phyloP scores from a whole-genome alignment of 2,113 vertebrate genomes.

The Mormyrus lacerda region DNA sequence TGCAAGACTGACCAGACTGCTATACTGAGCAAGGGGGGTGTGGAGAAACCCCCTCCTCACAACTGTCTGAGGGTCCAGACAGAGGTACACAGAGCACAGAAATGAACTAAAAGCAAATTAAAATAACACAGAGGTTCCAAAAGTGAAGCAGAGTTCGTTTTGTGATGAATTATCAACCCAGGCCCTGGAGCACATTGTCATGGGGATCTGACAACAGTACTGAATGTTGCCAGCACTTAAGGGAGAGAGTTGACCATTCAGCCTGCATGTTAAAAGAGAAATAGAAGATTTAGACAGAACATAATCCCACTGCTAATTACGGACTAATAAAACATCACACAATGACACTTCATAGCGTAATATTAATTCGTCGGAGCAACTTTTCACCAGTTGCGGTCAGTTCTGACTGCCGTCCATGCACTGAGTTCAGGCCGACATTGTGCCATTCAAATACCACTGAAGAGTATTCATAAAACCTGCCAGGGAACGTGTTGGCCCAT shows the following conservation, averaged over 20 bases:
- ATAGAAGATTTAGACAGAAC: background rate
- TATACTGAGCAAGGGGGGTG: background rate
- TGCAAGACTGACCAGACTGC: background rate
- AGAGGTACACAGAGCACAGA: background rate
- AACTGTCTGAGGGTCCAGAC: constrained; percentile 7
- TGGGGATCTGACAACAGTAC: background rate
- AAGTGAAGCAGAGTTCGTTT: background rate
- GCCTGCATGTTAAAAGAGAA: constrained; percentile 12
- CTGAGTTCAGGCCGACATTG: background rate
- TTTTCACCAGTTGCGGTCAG: background rate
- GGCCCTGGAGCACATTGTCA: background rate
- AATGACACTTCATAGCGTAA: too few relatives aligned
- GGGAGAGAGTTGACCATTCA: background rate
- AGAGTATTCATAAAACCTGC: background rate
- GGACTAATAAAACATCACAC: background rate
- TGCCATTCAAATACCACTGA: background rate
- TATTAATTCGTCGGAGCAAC: too few relatives aligned
- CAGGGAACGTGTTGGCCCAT: background rate
- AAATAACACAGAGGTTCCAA: background rate
- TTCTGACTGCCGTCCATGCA: background rate
- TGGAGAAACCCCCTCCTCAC: background rate
- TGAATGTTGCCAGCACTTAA: background rate
- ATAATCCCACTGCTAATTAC: background rate
- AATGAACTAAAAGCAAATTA: background rate
- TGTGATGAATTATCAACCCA: background rate